These are phyloP conservation scores for Misgurnus mizolepis DNA, from an alignment of 2,113 vertebrate species.

Conservation along the genomic window DNA sequence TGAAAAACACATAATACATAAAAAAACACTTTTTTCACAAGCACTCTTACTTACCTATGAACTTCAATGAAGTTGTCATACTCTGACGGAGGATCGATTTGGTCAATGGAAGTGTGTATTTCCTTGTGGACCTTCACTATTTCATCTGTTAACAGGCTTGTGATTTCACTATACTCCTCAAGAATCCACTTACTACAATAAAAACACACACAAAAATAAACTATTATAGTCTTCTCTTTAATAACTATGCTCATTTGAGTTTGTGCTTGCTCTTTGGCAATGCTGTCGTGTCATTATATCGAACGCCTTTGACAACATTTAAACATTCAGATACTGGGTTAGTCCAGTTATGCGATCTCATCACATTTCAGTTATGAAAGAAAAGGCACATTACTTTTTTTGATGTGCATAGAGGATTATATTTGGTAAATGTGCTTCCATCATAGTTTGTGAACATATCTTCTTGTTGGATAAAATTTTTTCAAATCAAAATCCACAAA, in stretches of 20 bases:
- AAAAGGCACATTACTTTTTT: too few species aligned
- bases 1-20: background rate
- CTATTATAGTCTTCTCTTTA: background rate
- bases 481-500: too few species aligned
- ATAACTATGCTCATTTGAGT: background rate
- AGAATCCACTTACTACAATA: constrained; percentile 87
- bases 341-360: too few species aligned
- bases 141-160: constrained; percentile 91
- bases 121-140: constrained; percentile 93
- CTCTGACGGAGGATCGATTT: constrained; percentile 89
- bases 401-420: too few species aligned
- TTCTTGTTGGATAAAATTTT: too few species aligned
- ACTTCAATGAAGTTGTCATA: constrained; percentile 91
- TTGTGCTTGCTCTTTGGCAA: background rate
- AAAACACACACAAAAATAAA: background rate
- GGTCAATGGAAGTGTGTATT: constrained; percentile 86
- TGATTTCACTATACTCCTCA: constrained; percentile 95
- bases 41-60: constrained; percentile 76
- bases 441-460: too few species aligned
- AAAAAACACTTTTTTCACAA: background rate
- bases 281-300: too few species aligned
- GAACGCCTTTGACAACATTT: too few species aligned
- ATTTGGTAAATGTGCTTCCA: too few species aligned
- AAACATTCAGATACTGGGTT: too few species aligned
- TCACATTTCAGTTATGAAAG: too few species aligned